Evolutionary conservation across 2,797 vertebrate genomes (phyloP).

Genomic region (Oreochromis grahami): DNA sequence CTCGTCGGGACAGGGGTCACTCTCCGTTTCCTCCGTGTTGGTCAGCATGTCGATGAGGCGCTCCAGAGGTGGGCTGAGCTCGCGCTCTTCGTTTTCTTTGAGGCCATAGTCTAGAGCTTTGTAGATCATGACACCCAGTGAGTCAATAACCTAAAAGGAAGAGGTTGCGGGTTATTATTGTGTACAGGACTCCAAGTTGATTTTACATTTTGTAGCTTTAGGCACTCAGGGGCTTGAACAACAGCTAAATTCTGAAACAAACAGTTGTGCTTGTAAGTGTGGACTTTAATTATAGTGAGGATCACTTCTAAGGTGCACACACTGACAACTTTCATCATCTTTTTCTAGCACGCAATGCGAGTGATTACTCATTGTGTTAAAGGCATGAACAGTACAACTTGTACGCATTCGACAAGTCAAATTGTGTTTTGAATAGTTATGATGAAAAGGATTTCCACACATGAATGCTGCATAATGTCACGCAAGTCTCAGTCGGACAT

Average conservation of each 20-base stretch:
- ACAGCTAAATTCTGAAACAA: neutral
- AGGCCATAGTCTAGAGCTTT: constrained; percentile 97
- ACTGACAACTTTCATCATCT: neutral
- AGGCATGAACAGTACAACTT: neutral
- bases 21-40: constrained; percentile 79
- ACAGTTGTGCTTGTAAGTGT: neutral
- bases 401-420: neutral
- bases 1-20: constrained; percentile 85
- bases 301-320: neutral
- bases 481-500: neutral
- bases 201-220: neutral
- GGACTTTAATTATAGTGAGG: neutral
- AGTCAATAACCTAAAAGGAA: constrained; percentile 86
- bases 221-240: neutral
- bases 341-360: neutral
- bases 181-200: neutral
- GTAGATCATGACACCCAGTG: constrained; percentile 96
- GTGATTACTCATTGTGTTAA: neutral
- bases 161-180: neutral
- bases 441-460: neutral
- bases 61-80: constrained; percentile 92
- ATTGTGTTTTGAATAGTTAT: neutral
- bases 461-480: neutral
- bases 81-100: constrained; percentile 94
- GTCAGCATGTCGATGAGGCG: constrained; percentile 95